phyloP scores from a whole-genome alignment of 2,113 vertebrate species.

The cat (Felis catus) region DNA sequence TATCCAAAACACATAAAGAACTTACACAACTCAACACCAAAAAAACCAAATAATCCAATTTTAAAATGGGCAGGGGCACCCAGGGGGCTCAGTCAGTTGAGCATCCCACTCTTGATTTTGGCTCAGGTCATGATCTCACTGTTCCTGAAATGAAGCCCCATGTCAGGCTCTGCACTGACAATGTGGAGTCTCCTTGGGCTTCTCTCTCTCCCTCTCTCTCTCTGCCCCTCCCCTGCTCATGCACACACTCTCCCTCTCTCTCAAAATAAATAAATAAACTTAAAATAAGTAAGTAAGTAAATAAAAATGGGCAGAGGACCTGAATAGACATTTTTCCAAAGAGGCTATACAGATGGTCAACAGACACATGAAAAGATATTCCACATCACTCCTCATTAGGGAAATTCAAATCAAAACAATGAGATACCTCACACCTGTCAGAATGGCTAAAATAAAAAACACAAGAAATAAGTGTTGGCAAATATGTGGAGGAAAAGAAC shows the following conservation, averaged over 20 bases:
- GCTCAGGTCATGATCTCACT: too few relatives aligned
- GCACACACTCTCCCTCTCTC: too few relatives aligned
- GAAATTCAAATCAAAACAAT: neutral
- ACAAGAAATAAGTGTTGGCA: neutral
- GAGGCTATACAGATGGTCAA: neutral
- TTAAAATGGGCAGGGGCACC: neutral
- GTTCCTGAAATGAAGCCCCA: too few relatives aligned
- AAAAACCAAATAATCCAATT: neutral
- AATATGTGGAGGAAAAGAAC: neutral
- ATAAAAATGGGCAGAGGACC: neutral
- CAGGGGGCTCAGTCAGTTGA: too few relatives aligned
- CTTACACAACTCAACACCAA: neutral
- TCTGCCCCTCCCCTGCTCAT: too few relatives aligned
- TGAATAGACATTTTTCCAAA: neutral
- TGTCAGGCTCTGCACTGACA: too few relatives aligned
- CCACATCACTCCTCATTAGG: neutral
- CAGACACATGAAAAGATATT: neutral
- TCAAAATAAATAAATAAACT: too few relatives aligned
- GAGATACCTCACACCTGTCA: neutral
- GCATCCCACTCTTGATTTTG: too few relatives aligned
- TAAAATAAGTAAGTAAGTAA: too few relatives aligned
- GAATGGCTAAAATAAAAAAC: neutral
- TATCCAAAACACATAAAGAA: neutral
- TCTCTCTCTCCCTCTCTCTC: too few relatives aligned
- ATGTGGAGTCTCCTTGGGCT: too few relatives aligned